Conservation (phyloP, 2,888 invertebrate species). For the Dorcus hopei region DNA sequence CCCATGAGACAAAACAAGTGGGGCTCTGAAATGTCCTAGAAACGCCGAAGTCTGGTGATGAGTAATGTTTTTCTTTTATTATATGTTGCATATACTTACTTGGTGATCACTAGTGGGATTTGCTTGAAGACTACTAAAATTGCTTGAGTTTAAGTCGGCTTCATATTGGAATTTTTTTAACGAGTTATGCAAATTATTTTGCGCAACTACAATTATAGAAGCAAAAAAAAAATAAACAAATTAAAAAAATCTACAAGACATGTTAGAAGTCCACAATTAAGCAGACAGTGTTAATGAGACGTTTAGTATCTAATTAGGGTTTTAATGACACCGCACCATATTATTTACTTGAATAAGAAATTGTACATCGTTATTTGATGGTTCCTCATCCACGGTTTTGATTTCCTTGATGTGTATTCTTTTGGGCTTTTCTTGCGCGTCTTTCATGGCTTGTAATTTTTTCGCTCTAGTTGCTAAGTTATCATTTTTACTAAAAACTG, state of each 20-base stretch:
- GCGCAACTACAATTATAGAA: not conserved
- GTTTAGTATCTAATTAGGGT: constrained; percentile 18
- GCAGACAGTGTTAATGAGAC: not conserved
- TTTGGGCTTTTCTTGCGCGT: constrained; percentile 29
- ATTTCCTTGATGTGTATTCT: constrained; percentile 47
- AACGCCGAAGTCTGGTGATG: too few species aligned
- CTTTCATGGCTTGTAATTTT: constrained; percentile 59
- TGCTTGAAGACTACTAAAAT: too few species aligned
- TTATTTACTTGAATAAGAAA: constrained; percentile 59
- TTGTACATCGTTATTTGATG: constrained; percentile 56
- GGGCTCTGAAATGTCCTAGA: too few species aligned
- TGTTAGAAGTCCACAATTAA: constrained; percentile 9
- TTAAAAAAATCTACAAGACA: constrained; percentile 12
- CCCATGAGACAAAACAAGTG: too few species aligned
- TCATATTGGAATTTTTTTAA: too few species aligned
- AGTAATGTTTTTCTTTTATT: too few species aligned
- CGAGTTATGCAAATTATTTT: not conserved
- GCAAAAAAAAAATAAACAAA: not conserved
- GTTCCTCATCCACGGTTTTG: constrained; percentile 43
- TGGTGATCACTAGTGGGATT: too few species aligned
- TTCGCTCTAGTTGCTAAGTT: constrained; percentile 67
- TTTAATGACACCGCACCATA: constrained; percentile 27
- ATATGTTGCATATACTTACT: too few species aligned
- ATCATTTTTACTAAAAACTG: constrained; percentile 64
- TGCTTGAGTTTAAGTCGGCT: too few species aligned